Conservation (phyloP, 2,797 vertebrate genomes). For the Fistularia tabacaria region DNA sequence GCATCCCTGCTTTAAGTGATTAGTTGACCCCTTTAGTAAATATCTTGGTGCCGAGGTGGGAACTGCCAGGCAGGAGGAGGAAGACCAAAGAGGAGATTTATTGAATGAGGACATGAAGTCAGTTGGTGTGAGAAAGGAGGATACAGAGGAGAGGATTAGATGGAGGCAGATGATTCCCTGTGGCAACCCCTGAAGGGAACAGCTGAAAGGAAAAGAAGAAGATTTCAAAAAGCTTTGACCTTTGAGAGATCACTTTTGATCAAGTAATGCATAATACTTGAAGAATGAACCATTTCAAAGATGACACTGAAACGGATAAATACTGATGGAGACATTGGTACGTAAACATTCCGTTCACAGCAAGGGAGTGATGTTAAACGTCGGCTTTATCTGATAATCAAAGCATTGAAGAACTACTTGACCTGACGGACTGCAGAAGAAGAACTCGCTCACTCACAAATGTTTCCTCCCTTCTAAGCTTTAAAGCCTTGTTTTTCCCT, state of each 20-base stretch:
- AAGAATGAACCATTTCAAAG: slow-evolving; percentile 22
- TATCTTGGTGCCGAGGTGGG: no score
- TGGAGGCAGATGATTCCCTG: no score
- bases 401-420: slow-evolving; percentile 56
- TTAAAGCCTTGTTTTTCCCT: slow-evolving; percentile 4
- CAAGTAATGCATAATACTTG: slow-evolving; percentile 8
- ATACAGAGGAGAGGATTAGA: no score
- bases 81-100: no score
- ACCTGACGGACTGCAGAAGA: slow-evolving; percentile 56
- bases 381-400: slow-evolving; percentile 44
- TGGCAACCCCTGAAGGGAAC: no score
- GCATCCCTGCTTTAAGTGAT: no score
- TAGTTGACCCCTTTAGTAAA: no score
- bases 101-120: no score
- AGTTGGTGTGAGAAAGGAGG: no score
- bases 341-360: slow-evolving; percentile 16
- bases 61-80: no score
- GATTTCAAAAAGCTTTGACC: no score
- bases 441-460: slow-evolving; percentile 44
- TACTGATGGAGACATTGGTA: slow-evolving; percentile 2
- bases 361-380: slow-evolving; percentile 50
- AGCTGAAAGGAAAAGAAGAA: no score
- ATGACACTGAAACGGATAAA: slow-evolving; percentile 4
- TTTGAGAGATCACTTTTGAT: slow-evolving; percentile 5
- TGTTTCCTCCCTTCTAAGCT: slow-evolving; percentile 34